Evolutionary conservation across 2,797 vertebrate species (phyloP).

Genomic region (Mycteria americana): DNA sequence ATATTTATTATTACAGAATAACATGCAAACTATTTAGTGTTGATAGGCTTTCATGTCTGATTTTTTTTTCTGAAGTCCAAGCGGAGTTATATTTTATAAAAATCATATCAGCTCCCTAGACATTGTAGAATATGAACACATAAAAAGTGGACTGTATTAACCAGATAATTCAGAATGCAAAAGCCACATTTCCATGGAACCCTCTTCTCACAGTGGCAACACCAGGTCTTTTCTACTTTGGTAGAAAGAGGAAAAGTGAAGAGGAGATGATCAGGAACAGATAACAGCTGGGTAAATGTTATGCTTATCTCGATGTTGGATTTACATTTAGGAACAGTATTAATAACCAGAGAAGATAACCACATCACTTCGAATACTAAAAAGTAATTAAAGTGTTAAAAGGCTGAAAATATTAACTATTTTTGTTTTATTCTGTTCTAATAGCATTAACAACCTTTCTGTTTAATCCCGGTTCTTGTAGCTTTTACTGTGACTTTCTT

Average conservation of each 20-base stretch:
- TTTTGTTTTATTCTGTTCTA: not conserved
- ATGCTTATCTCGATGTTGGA: not conserved
- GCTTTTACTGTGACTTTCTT: not conserved
- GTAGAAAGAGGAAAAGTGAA: not conserved
- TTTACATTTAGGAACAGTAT: not conserved
- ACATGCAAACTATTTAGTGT: fast-evolving
- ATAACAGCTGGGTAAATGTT: not conserved
- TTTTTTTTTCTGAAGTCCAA: not conserved
- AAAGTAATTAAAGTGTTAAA: not conserved
- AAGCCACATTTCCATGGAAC: not conserved
- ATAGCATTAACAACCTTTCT: not conserved
- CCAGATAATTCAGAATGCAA: not conserved
- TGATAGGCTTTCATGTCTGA: not conserved
- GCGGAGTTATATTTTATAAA: not conserved
- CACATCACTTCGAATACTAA: not conserved
- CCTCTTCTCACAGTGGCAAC: not conserved
- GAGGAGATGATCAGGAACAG: not conserved
- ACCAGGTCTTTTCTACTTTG: not conserved
- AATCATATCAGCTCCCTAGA: not conserved
- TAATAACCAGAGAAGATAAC: not conserved
- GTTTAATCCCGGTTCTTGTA: not conserved
- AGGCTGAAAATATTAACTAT: not conserved
- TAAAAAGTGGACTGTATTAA: not conserved
- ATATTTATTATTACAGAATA: not conserved
- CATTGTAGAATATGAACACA: not conserved